Conservation (phyloP, 2,113 vertebrate species). For the Eulacestoma nigropectus region DNA sequence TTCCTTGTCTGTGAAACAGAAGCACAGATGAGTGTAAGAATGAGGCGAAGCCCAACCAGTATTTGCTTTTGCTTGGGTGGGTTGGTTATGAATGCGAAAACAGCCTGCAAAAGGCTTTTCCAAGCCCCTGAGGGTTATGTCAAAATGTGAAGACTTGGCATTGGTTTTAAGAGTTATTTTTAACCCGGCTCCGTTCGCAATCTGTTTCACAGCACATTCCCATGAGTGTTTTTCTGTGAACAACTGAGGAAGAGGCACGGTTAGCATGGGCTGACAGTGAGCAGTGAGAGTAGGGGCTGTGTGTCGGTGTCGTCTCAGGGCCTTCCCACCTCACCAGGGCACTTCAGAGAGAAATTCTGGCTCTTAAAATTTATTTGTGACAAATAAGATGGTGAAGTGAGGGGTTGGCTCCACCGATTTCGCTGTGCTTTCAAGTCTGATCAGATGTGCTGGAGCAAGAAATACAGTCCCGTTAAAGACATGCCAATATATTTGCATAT, state of each 20-base stretch:
- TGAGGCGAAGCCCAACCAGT: background rate
- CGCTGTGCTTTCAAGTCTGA: background rate
- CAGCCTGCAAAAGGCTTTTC: background rate
- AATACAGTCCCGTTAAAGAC: background rate
- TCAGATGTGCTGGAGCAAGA: background rate
- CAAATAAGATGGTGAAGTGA: background rate
- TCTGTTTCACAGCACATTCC: background rate
- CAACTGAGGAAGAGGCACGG: background rate
- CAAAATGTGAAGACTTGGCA: background rate
- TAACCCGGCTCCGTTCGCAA: background rate
- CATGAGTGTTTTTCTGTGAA: background rate
- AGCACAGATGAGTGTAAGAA: background rate
- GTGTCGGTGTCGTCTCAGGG: background rate
- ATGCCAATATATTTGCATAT: background rate
- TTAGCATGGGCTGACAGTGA: background rate
- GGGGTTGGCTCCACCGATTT: accelerated
- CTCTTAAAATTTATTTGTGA: background rate
- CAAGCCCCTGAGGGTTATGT: background rate
- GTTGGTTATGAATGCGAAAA: background rate
- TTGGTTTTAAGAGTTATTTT: background rate
- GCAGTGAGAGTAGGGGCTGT: background rate
- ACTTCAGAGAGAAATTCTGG: background rate
- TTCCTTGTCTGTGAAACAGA: background rate
- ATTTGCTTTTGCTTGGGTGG: background rate
- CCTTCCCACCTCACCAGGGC: background rate